A percentile compares a stretch with the other conserved stretches of the same genome.
phyloP scores from a whole-genome alignment of 1,140 invertebrate genomes.

The Orchestia grillus region DNA sequence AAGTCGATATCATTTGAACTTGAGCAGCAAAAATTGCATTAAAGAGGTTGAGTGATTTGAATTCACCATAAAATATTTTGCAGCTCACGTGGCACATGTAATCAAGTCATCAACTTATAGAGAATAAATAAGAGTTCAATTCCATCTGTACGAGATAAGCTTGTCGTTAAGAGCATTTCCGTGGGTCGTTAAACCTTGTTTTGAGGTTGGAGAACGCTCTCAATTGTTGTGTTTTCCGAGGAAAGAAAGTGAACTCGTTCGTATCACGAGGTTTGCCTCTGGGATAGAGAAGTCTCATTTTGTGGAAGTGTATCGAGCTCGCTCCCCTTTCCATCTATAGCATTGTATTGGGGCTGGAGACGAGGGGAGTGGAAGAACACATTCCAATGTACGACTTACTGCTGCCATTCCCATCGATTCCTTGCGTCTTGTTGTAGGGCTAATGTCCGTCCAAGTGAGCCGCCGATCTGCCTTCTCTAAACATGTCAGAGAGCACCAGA shows the following conservation, averaged over 20 bases:
- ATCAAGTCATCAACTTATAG: not conserved
- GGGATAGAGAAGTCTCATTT: constrained; percentile 10
- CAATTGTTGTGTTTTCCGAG: not conserved
- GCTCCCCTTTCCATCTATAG: constrained; percentile 41
- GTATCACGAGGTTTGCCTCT: not conserved
- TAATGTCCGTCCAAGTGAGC: constrained; percentile 25
- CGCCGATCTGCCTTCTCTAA: constrained; percentile 8
- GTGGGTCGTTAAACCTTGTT: not conserved
- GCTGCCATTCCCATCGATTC: constrained; percentile 55
- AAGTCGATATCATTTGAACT: not conserved
- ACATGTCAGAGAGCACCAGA: constrained; percentile 21
- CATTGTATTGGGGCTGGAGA: constrained; percentile 39
- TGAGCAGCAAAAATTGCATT: not conserved
- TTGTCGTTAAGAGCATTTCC: not conserved
- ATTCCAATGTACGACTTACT: constrained; percentile 47
- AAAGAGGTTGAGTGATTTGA: not conserved
- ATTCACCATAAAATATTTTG: not conserved
- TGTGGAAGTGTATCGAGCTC: constrained; percentile 40
- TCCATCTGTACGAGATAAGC: not conserved
- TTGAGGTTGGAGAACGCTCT: not conserved
- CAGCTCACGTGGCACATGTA: not conserved
- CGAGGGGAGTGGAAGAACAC: constrained; percentile 27
- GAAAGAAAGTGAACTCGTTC: not conserved
- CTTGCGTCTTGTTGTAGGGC: constrained; percentile 32
- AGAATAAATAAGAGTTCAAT: not conserved